These are phyloP conservation scores for Dinomys branickii DNA, from an alignment of 2,113 vertebrate species.

Conservation along the genomic window DNA sequence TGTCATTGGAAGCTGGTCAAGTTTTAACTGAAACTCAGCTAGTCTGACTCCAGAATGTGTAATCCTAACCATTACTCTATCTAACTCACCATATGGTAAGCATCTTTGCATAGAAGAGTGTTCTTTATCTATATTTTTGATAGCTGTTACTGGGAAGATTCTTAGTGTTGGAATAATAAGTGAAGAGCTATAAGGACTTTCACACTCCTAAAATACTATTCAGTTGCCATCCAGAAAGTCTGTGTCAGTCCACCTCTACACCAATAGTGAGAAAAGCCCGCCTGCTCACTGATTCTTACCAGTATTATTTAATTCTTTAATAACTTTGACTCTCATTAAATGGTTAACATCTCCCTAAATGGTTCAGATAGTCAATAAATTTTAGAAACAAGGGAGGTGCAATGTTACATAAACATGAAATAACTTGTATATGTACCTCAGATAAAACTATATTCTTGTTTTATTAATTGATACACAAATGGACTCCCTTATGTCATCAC, in stretches of 20 bases:
- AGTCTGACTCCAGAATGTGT: not conserved
- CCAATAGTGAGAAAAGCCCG: not conserved
- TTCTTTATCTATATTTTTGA: conserved; percentile 27
- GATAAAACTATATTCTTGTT: not conserved
- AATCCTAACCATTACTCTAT: not conserved
- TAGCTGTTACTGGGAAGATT: conserved; percentile 1
- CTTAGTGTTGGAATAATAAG: not conserved
- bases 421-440: not conserved
- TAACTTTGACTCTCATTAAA: not conserved
- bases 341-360: not conserved
- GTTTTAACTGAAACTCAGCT: not conserved
- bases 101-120: not conserved
- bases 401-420: not conserved
- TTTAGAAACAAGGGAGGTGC: not conserved
- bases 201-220: not conserved
- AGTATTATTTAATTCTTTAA: not conserved
- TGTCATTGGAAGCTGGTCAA: not conserved
- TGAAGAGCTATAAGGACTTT: not conserved
- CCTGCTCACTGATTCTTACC: not conserved
- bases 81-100: not conserved
- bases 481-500: not conserved
- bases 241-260: not conserved
- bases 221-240: not conserved
- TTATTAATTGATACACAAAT: not conserved
- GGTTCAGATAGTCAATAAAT: not conserved